Conservation (phyloP, 2,888 invertebrate genomes). For the Didymodactylos carnosus region DNA sequence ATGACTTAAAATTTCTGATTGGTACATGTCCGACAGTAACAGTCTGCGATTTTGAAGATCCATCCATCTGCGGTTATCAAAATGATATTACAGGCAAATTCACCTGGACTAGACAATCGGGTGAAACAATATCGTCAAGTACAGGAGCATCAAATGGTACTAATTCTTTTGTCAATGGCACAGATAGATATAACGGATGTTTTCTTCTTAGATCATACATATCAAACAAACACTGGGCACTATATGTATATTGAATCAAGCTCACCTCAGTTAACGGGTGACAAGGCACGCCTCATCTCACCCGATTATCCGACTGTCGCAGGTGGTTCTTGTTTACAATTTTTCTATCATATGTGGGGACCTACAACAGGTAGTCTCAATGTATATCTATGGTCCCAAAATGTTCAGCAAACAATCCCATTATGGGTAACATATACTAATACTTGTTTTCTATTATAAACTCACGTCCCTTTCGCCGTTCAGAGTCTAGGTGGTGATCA, state of each 20-base stretch:
- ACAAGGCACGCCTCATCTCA: slow-evolving; percentile 21
- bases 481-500: slow-evolving; percentile 8
- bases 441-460: too few relatives aligned
- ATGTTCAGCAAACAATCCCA: too few relatives aligned
- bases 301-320: slow-evolving; percentile 17
- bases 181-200: too few relatives aligned
- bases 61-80: slow-evolving; percentile 17
- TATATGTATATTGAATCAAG: slow-evolving; percentile 27
- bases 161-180: too few relatives aligned
- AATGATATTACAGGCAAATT: slow-evolving; percentile 9
- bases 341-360: slow-evolving; percentile 30
- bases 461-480: too few relatives aligned
- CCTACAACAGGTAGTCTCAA: slow-evolving; percentile 15
- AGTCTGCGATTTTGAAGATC: slow-evolving; percentile 16
- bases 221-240: slow-evolving; percentile 18
- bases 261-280: slow-evolving; percentile 20
- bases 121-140: neutral
- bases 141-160: neutral
- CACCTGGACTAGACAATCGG: slow-evolving; percentile 1
- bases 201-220: slow-evolving; percentile 15
- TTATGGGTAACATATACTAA: too few relatives aligned
- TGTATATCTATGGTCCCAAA: slow-evolving; percentile 8
- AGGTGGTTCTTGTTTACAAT: slow-evolving; percentile 20
- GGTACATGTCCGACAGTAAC: slow-evolving; percentile 8
- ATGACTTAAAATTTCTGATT: slow-evolving; percentile 14